Conservation (phyloP, 2,888 invertebrate species). For the Cheilosia urbana region DNA sequence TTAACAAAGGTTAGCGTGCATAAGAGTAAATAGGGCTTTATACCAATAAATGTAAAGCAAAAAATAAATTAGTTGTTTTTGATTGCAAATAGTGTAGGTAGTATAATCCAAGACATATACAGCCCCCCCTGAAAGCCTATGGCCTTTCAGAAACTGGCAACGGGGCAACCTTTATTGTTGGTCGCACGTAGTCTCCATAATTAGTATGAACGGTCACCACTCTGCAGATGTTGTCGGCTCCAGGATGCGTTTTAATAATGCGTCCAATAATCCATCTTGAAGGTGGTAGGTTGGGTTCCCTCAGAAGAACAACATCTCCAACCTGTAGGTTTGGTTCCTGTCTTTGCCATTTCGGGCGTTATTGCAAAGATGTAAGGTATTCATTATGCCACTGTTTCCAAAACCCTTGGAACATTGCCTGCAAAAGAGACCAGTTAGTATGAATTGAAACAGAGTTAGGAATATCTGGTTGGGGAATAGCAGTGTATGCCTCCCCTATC, state of each 20-base stretch:
- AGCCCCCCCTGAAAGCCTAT: conserved; percentile 1
- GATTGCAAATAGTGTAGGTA: too few relatives aligned
- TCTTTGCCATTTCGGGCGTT: conserved; percentile 40
- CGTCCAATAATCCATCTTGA: conserved; percentile 16
- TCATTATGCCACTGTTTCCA: conserved; percentile 40
- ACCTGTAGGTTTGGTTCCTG: neutral
- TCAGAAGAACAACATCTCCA: conserved; percentile 11
- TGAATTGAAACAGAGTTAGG: too few relatives aligned
- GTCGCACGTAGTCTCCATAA: conserved; percentile 29
- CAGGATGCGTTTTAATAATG: conserved; percentile 1
- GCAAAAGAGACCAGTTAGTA: too few relatives aligned
- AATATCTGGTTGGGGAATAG: too few relatives aligned
- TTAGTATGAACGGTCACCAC: conserved; percentile 36
- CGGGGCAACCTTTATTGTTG: conserved; percentile 13
- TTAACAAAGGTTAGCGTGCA: too few relatives aligned
- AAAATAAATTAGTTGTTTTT: too few relatives aligned
- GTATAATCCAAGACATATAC: conserved; percentile 1
- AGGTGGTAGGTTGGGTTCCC: conserved; percentile 30
- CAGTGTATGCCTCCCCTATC: conserved; percentile 1
- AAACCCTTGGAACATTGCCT: conserved; percentile 12
- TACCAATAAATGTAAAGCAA: too few relatives aligned
- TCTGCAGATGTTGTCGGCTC: conserved; percentile 11
- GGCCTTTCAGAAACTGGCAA: conserved; percentile 42
- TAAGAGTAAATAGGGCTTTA: too few relatives aligned
- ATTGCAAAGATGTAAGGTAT: conserved; percentile 35